Evolutionary conservation across 2,888 invertebrate genomes (phyloP), one percentile per base, ranked within the genome.

Genomic region (Pollenia labialis): DNA sequence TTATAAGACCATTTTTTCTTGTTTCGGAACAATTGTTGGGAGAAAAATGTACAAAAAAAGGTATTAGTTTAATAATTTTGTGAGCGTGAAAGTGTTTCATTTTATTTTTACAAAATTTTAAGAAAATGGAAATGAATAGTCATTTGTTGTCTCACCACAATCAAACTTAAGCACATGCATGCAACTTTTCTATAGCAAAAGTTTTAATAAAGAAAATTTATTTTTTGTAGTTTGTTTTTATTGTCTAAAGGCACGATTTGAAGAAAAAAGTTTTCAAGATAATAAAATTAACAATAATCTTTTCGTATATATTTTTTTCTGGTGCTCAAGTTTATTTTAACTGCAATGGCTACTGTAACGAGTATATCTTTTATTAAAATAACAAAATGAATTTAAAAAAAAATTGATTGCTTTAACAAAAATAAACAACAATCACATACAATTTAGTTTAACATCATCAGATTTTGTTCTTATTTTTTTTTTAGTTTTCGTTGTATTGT

Each of bases 361-460:
- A 32, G 16, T 18, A 32, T 69, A 72, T 52, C 52, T 74, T 79
- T 79, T 74, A 60, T 46, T 40, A 60, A 56, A 81, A 66, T 23
- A 58, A 56, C 18, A n/a, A 48, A 3, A 58, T 58, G 60, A 52
- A 42, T 11, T 9, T 3, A 16, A 18, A 56, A 75, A 16, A 74
- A 74, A 74, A 12, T 84, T 84, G 84, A 84, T 84, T 79, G 79
- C 79, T 68, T 74, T 58, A 85, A 80, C 48, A 68, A 84, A 79
- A 84, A 84, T 50, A 79, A 77, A 79, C 72, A 83, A 71, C 64
- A 77, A 72, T 66, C 82, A 72, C 71, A 74, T 74, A 66, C 75
- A 82, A 79, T 79, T 84, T 68, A 80, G 60, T 85, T 75, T 60
- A 85, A 80, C 79, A 85, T 80, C 84, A 79, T 74, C 79, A 74